phyloP scores from a whole-genome alignment of 2,888 invertebrate species.

The Galerucella calmariensis region DNA sequence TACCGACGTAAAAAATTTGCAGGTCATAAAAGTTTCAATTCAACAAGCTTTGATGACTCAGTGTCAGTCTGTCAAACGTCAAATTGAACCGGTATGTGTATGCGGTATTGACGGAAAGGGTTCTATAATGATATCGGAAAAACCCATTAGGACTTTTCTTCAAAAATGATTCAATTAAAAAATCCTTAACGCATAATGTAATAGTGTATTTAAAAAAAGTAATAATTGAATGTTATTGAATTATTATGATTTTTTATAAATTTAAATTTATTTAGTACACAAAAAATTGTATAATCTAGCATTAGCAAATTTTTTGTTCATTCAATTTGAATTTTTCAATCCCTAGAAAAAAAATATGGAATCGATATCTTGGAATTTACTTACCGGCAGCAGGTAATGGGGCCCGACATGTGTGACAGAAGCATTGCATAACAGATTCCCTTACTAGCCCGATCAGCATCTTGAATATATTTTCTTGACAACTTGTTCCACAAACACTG shows the following conservation, averaged over 20 bases:
- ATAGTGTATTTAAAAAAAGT: no score
- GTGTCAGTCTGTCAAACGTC: constrained; percentile 2
- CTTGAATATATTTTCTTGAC: constrained; percentile 52
- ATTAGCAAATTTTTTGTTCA: neutral
- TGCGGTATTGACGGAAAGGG: constrained; percentile 9
- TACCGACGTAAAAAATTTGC: no score
- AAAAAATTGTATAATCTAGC: no score
- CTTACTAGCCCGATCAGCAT: constrained; percentile 92
- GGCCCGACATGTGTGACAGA: constrained; percentile 92
- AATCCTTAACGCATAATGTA: neutral
- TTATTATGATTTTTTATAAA: no score
- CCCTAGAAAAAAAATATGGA: constrained; percentile 10
- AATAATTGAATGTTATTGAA: no score
- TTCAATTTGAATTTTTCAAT: no score
- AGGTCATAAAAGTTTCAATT: neutral
- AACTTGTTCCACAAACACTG: constrained; percentile 26
- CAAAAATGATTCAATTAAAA: neutral
- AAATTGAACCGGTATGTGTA: constrained; percentile 4
- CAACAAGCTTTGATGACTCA: constrained; percentile 11
- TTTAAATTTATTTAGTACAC: no score
- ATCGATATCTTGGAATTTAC: constrained; percentile 52
- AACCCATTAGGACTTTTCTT: neutral
- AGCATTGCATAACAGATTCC: constrained; percentile 93
- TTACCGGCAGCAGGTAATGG: constrained; percentile 84
- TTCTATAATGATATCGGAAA: constrained; percentile 1